These are phyloP conservation scores for Bungarus multicinctus DNA, from an alignment of 2,113 vertebrate genomes.

Conservation along the genomic window DNA sequence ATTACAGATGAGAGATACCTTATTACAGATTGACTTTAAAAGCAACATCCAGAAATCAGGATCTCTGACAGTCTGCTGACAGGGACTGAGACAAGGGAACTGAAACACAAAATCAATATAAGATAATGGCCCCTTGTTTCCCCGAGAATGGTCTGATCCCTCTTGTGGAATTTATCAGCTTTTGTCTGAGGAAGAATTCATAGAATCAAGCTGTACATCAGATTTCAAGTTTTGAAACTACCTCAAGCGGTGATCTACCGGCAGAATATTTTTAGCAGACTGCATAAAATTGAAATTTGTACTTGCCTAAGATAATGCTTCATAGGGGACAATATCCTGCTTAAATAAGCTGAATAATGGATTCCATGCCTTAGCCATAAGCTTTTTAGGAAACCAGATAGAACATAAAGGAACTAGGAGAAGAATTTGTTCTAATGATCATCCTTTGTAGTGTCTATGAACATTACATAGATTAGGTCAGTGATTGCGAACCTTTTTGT, in stretches of 20 bases:
- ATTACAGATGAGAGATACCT: neutral
- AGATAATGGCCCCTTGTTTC: neutral
- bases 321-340: neutral
- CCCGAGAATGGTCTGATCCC: neutral
- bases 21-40: neutral
- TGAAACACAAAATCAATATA: neutral
- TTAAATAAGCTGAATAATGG: neutral
- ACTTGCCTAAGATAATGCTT: neutral
- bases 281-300: neutral
- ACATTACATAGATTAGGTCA: neutral
- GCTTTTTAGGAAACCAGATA: slow-evolving; percentile 7
- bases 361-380: neutral
- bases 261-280: neutral
- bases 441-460: neutral
- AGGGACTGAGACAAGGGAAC: neutral
- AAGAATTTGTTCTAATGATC: neutral
- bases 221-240: neutral
- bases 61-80: neutral
- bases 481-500: too few species aligned
- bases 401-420: slow-evolving; percentile 10
- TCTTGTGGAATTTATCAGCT: neutral
- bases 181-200: neutral
- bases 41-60: neutral
- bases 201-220: neutral
- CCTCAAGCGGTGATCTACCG: neutral